Evolutionary conservation across 2,797 vertebrate genomes (phyloP), one percentile per base, ranked within the genome.

Genomic region (Eulemur mongoz): DNA sequence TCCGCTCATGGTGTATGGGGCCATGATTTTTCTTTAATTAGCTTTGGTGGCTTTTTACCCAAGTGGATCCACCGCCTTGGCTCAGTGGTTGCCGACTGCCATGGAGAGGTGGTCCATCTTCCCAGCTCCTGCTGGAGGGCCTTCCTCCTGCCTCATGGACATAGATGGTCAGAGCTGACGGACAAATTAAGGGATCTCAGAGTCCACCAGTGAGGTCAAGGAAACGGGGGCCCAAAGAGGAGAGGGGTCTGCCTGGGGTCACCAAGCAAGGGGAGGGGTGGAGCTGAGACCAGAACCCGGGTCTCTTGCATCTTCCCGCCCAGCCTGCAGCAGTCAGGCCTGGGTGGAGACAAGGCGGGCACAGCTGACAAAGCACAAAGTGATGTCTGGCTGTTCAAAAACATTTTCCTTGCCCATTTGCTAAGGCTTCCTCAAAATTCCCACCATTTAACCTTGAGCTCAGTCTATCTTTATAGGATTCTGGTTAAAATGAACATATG

Each of bases 301-400:
- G 14, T 79, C 23, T 87, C 61, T 48, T 2, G 18, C 30, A 32
- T 48, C 69, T 70, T 69, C 14, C 61, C n/a, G 3, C 30, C 54
- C 52, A 10, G 17, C 12, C n/a, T 25, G 32, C 25, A 2, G 57
- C 2, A 57, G 23, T 25, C 63, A 65, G 1, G 25, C n/a, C 5
- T 3, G 1, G 9, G 17, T 15, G 54, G 27, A 7, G 40, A 14
- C 18, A 2, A 81, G 25, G 40, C 2, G 11, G 40, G 40, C 8
- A 0, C 11, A 4, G 32, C 63, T 65, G 9, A 57, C 5, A 9
- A 25, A 2, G 5, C 11, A 61, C 4, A 22, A 3, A 27, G 1
- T 4, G 12, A 18, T 17, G 2, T 23, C 32, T 9, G 1, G 38
- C 69, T 61, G 6, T 25, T 84, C 7, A 30, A 38, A 85, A 61